Base-by-base conservation (phyloP, 2,113 vertebrate genomes). In the Muntiacus reevesi region DNA sequence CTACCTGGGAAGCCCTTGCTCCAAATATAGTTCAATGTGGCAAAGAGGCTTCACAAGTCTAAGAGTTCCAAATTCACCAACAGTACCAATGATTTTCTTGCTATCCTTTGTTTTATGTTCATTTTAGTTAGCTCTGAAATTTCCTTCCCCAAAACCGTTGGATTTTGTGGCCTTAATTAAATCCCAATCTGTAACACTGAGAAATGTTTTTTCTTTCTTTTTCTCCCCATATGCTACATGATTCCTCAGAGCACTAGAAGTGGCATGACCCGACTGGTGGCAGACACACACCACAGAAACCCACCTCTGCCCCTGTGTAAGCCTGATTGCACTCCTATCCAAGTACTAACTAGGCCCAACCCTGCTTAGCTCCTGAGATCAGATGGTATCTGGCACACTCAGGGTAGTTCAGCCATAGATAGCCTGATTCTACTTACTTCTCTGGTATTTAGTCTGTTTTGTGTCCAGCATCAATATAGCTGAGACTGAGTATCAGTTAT, bases 151-250 rank as follows among this genome's bases (percentile, higher is more conserved):
- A 27, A 92, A 90, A 0, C 15, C 64, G 25, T 89, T 45, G n/a
- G 27, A 74, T 79, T 89, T 45, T 92, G 17, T 79, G 87, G 45
- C 83, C 92, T 91, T 62, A 79, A 89, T 82, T 57, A 54, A 95
- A 21, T 54, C 12, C 15, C 7, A 47, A 3, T 60, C 52, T 84
- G n/a, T 7, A 94, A 79, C 40, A 54, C 6, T n/a, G 11, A 71
- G 78, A 94, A 86, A 67, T 1, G 5, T 30, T 82, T 54, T 57
- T 50, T 43, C 40, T 40, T 40, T 71, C 12, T 25, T 25, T 40
- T 27, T 7, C 36, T 12, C 19, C 28, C 17, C 36, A 45, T 57
- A 90, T 3, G 1, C 40, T 71, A 43, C 21, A 12, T 17, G 86
- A 57, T 40, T 88, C 43, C 36, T 59, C 60, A 89, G 50, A 95